Base-by-base conservation (phyloP, 2,113 vertebrate genomes). In the Gobius niger region DNA sequence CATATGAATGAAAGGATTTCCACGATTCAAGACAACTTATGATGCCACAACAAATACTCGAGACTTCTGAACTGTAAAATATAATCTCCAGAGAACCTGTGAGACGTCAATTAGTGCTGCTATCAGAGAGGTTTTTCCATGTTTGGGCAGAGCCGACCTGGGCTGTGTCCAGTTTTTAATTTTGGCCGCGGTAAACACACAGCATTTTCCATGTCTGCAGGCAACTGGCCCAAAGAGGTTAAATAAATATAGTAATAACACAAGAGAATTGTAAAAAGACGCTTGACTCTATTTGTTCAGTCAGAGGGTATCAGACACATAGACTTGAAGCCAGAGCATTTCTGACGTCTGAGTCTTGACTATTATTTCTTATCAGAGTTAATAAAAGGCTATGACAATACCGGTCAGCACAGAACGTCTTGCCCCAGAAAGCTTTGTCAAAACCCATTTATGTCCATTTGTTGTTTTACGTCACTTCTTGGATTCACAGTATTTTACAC, bases 91-190 rank as follows among this genome's bases (percentile, higher is more conserved):
- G 56, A 53, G 77, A 82, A 84, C 84, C 71, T 86, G 78, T 70
- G 86, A 82, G 68, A 57, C 76, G 67, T 78, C 44, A 4, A 73
- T 44, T 54, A 51, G 53, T 67, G 65, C 52, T 76, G 67, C 52
- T 76, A 65, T 76, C 59, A 42, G 70, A 77, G 72, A 64, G 71
- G 76, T 77, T 77, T 83, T 78, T 85, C 91, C 90, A 86, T 91
- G 83, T 92, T 91, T 91, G 91, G 90, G 72, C 82, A 80, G 82
- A 50, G 76, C 74, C 79, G 70, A 87, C 79, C 79, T 72, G 81
- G 78, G 44, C 73, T 77, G 72, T 79, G 46, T 77, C 61, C 8
- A 40, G 72, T 63, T 78, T 81, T 75, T 81, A 74, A 71, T 15
- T 81, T 81, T 87, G 84, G 85, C 85, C 76, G 68, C 68, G 69